These are phyloP conservation scores for Babylonia areolata DNA, from an alignment of 1,140 invertebrate species.

Conservation along the genomic window DNA sequence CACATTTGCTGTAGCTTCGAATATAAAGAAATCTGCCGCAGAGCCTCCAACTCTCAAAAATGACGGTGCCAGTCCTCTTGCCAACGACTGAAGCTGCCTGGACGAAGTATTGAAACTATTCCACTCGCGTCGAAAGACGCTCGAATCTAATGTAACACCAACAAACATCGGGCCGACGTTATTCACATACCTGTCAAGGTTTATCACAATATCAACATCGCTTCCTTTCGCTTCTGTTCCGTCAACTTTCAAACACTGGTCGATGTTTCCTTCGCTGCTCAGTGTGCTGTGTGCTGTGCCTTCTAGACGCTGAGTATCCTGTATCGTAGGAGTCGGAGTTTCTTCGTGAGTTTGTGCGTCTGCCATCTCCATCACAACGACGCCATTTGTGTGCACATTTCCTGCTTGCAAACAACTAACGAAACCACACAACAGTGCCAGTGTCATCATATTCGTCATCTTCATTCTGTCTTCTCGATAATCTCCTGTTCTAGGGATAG, in stretches of 20 bases:
- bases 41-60: slow-evolving; percentile 30
- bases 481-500: too few species aligned
- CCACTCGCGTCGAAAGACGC: slow-evolving; percentile 18
- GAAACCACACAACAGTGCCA: too few species aligned
- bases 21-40: slow-evolving; percentile 35
- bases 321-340: background rate
- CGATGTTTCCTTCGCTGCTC: background rate
- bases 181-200: background rate
- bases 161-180: slow-evolving; percentile 27
- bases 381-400: background rate
- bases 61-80: background rate
- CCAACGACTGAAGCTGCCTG: slow-evolving; percentile 4
- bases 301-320: too few species aligned
- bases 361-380: background rate
- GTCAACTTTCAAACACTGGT: background rate
- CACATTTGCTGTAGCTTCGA: background rate
- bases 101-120: background rate
- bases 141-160: slow-evolving; percentile 25
- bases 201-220: background rate
- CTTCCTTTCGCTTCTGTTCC: background rate
- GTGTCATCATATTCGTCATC: too few species aligned
- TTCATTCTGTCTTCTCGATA: too few species aligned
- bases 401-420: background rate
- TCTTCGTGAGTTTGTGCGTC: background rate
- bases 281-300: background rate